These are phyloP conservation scores for Amphiprion ocellaris DNA, from an alignment of 2,113 vertebrate species.

Conservation along the genomic window DNA sequence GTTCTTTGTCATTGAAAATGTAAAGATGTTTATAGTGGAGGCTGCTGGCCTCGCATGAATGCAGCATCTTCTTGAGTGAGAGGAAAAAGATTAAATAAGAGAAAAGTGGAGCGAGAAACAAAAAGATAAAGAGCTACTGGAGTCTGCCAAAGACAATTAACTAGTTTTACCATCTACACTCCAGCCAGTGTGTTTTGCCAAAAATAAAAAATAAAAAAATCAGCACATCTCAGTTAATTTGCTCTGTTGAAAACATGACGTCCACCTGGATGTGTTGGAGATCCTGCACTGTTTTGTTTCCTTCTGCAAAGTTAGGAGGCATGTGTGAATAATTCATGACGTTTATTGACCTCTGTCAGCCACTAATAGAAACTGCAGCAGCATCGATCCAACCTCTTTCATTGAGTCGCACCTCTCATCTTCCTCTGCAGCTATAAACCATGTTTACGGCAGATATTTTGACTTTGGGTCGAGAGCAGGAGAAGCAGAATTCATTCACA, in stretches of 20 bases:
- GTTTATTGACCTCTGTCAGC: slow-evolving; percentile 15
- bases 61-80: no score
- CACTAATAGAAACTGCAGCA: slow-evolving; percentile 9
- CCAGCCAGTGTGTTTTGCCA: neutral
- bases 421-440: no score
- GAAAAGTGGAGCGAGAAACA: slow-evolving; percentile 6
- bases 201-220: neutral
- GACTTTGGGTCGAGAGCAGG: no score
- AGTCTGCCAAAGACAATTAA: slow-evolving; percentile 39
- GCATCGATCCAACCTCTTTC: slow-evolving; percentile 5
- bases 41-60: slow-evolving; percentile 12
- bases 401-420: no score
- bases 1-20: neutral
- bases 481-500: neutral
- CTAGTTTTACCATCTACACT: slow-evolving; percentile 50
- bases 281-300: neutral
- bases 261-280: neutral
- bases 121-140: slow-evolving; percentile 2
- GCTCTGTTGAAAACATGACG: neutral
- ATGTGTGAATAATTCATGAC: slow-evolving; percentile 41
- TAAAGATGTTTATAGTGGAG: neutral
- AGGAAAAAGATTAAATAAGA: slow-evolving; percentile 12
- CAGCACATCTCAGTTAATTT: slow-evolving; percentile 8
- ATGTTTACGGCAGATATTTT: no score
- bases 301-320: slow-evolving; percentile 4